Evolutionary conservation across 2,113 vertebrate species (phyloP).

Genomic region (Microtus oregoni): DNA sequence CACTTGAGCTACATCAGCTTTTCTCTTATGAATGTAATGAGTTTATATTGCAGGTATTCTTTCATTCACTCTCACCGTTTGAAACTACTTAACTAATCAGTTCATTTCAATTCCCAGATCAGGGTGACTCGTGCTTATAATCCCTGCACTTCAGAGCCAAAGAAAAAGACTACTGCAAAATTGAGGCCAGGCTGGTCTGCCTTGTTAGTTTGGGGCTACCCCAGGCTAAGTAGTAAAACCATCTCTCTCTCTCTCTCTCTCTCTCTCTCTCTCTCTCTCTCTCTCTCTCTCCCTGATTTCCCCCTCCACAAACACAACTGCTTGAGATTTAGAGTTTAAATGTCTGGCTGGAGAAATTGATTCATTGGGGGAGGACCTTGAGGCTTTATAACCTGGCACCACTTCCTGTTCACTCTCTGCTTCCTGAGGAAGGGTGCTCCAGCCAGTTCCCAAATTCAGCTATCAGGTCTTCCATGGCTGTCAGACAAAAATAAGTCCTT

Average conservation of each 20-base stretch:
- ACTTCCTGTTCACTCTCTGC: not conserved
- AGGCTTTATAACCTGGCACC: not conserved
- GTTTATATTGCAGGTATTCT: conserved; percentile 30
- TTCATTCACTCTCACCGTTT: conserved; percentile 25
- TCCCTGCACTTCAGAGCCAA: not conserved
- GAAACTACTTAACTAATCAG: conserved; percentile 36
- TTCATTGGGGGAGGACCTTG: not conserved
- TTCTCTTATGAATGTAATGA: conserved; percentile 34
- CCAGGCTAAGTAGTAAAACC: too few species aligned
- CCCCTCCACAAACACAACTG: too few species aligned
- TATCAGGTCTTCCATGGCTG: not conserved
- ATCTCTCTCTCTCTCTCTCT: too few species aligned
- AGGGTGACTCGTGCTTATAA: not conserved
- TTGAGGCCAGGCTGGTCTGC: not conserved
- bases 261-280: too few species aligned
- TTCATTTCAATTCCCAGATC: conserved; percentile 53
- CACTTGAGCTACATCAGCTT: conserved; percentile 13
- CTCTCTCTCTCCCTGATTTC: too few species aligned
- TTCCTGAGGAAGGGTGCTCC: not conserved
- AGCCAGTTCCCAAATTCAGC: not conserved
- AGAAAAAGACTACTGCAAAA: not conserved
- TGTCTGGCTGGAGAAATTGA: not conserved
- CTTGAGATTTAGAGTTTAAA: not conserved
- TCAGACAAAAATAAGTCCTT: not conserved
- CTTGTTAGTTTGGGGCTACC: not conserved